phyloP scores from a whole-genome alignment of 1,140 invertebrate species.

The Maconellicoccus hirsutus region DNA sequence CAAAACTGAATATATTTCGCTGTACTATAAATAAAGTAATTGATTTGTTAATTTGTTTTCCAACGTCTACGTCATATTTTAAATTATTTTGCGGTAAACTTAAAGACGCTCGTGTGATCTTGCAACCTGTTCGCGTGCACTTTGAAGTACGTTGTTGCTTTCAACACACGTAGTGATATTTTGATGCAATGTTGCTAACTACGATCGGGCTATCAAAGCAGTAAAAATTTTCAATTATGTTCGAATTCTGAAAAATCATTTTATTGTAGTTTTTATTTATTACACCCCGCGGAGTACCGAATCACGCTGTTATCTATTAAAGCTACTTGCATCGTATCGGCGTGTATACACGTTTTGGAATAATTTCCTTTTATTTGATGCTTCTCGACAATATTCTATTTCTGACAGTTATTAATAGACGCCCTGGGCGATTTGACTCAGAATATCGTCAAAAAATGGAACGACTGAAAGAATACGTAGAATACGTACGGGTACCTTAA shows the following conservation, averaged over 20 bases:
- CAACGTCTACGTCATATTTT: no score
- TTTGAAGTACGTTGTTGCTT: no score
- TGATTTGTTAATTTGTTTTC: no score
- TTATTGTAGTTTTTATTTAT: conserved; percentile 21
- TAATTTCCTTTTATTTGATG: conserved; percentile 20
- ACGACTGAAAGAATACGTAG: conserved; percentile 14
- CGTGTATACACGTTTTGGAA: conserved; percentile 19
- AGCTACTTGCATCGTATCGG: conserved; percentile 15
- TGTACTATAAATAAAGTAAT: no score
- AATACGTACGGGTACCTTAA: not conserved
- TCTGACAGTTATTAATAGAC: conserved; percentile 22
- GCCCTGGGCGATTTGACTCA: conserved; percentile 16
- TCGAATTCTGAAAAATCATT: conserved; percentile 10
- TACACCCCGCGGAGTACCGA: conserved; percentile 16
- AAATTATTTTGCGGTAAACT: no score
- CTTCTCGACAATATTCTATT: conserved; percentile 22
- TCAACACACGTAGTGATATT: no score
- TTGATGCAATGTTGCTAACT: no score
- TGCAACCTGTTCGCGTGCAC: no score
- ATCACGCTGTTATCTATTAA: conserved; percentile 21
- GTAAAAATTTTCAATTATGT: conserved; percentile 1
- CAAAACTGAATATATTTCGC: no score
- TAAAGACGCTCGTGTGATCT: no score
- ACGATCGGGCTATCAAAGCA: not conserved
- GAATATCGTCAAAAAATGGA: conserved; percentile 22